Conservation (phyloP, 2,888 invertebrate genomes). For the Mystacides longicornis region DNA sequence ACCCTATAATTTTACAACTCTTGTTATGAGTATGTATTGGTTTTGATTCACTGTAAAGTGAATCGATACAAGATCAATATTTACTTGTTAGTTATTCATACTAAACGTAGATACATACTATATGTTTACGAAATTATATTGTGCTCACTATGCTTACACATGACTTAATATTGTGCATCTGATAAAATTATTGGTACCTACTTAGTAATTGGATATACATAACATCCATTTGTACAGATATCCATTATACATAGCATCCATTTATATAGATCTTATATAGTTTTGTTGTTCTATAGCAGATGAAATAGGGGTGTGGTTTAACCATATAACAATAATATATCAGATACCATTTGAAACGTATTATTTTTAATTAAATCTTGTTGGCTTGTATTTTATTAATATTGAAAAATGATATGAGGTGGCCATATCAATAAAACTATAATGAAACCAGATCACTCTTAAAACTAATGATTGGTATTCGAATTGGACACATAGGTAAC, state of each 20-base stretch:
- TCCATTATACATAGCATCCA: too few relatives aligned
- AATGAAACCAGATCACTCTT: too few relatives aligned
- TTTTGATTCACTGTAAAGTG: conserved; percentile 21
- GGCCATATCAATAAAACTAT: too few relatives aligned
- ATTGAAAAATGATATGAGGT: neutral
- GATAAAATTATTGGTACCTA: too few relatives aligned
- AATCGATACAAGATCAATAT: conserved; percentile 24
- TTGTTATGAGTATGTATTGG: neutral
- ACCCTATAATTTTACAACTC: too few relatives aligned
- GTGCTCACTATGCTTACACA: conserved; percentile 25
- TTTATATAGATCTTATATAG: neutral
- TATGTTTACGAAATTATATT: conserved; percentile 13
- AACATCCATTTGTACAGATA: conserved; percentile 22
- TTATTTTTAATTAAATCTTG: neutral
- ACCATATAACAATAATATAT: neutral
- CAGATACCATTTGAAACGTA: too few relatives aligned
- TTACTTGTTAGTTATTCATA: too few relatives aligned
- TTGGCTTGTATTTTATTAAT: neutral
- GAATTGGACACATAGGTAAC: too few relatives aligned
- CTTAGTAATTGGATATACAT: conserved; percentile 26
- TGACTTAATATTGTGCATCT: conserved; percentile 27
- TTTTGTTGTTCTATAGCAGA: neutral
- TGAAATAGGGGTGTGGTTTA: neutral
- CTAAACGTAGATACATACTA: too few relatives aligned
- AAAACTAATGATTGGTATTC: too few relatives aligned